Conservation (phyloP, 2,797 vertebrate species). For the Arnoldichthys spilopterus region DNA sequence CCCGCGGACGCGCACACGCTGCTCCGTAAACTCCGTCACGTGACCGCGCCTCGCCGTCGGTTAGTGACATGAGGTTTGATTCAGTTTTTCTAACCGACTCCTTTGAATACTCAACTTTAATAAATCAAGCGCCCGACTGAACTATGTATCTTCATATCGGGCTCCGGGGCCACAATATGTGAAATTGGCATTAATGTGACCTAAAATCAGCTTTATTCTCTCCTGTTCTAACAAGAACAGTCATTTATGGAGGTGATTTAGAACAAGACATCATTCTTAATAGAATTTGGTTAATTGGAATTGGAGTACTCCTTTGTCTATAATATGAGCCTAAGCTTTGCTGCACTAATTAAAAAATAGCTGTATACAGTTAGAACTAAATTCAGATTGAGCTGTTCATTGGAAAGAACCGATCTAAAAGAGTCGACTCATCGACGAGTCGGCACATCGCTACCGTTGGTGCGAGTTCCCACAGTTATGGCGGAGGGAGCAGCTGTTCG, state of each 20-base stretch:
- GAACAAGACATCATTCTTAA: no score
- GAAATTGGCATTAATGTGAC: no score
- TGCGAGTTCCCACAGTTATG: slow-evolving; percentile 76
- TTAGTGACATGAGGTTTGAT: background rate
- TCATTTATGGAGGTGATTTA: no score
- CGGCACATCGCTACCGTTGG: slow-evolving; percentile 11
- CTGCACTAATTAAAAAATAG: no score
- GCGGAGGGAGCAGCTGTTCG: slow-evolving; percentile 77
- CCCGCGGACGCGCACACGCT: slow-evolving; percentile 39
- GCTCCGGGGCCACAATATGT: background rate
- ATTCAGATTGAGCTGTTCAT: background rate
- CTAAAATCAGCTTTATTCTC: background rate
- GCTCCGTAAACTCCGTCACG: slow-evolving; percentile 71
- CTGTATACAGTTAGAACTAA: no score
- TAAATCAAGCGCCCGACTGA: background rate
- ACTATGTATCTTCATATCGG: no score
- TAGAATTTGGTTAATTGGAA: no score
- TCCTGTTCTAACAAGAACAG: background rate
- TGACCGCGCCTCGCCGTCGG: slow-evolving; percentile 67
- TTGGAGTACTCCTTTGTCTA: no score
- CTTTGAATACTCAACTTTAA: background rate
- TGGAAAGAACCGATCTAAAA: background rate
- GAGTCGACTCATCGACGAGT: background rate
- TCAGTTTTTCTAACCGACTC: background rate
- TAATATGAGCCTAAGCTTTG: no score